Percentiles rank a stretch among this genome's conserved stretches.
Conservation (phyloP, 2,113 vertebrate species). For the Ariopsis seemanni region DNA sequence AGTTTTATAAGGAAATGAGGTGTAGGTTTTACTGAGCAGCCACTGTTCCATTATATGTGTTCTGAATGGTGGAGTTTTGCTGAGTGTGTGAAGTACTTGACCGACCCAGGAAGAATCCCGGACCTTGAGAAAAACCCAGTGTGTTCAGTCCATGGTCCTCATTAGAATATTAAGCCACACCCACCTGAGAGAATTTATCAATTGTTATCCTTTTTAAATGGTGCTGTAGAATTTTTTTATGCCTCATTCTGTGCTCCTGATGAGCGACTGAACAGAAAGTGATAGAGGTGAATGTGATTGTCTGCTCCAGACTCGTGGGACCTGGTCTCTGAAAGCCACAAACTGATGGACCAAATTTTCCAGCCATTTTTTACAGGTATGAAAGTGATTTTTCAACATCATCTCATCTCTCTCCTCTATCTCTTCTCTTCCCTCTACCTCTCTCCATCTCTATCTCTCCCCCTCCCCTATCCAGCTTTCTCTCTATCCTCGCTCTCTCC, state of each 20-base stretch:
- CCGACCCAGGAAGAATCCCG: too few relatives aligned
- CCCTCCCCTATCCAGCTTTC: too few relatives aligned
- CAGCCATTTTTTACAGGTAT: conserved; percentile 74
- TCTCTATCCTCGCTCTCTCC: too few relatives aligned
- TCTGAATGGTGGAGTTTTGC: too few relatives aligned
- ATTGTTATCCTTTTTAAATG: neutral
- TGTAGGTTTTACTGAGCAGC: too few relatives aligned
- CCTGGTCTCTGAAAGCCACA: conserved; percentile 72
- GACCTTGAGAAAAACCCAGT: too few relatives aligned
- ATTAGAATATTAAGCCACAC: conserved; percentile 9
- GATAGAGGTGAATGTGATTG: neutral
- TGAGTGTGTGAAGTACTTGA: too few relatives aligned
- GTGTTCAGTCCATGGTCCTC: neutral
- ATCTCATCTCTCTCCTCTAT: too few relatives aligned
- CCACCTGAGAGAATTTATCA: neutral
- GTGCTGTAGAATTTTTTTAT: neutral
- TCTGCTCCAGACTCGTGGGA: conserved; percentile 63
- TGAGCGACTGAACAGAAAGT: neutral
- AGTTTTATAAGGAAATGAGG: too few relatives aligned
- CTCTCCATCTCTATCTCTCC: too few relatives aligned
- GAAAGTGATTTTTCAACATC: neutral
- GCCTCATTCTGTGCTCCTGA: neutral
- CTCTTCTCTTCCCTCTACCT: too few relatives aligned
- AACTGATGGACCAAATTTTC: conserved; percentile 73
- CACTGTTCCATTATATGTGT: too few relatives aligned